phyloP scores from a whole-genome alignment of 1,140 invertebrate genomes.

The Drosophila miranda region DNA sequence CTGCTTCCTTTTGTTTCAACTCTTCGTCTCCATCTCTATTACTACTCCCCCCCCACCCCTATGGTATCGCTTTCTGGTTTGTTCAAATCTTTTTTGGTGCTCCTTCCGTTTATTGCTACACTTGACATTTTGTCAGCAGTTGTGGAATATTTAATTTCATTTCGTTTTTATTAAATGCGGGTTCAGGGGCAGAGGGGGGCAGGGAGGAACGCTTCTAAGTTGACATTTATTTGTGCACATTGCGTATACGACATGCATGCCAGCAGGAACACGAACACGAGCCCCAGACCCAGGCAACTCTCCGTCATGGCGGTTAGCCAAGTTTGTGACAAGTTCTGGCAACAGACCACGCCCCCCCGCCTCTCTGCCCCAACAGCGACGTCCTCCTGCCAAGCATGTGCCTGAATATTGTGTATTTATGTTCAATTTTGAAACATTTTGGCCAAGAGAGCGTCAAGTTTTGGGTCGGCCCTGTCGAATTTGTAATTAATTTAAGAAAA shows the following conservation, averaged over 20 bases:
- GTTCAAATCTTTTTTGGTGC: background rate
- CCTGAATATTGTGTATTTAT: slow-evolving; percentile 61
- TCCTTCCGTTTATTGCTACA: slow-evolving; percentile 73
- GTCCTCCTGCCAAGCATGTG: slow-evolving; percentile 27
- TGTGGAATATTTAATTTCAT: slow-evolving; percentile 74
- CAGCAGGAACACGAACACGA: slow-evolving; percentile 25
- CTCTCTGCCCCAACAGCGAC: background rate
- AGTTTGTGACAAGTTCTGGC: slow-evolving; percentile 72
- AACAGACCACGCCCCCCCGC: slow-evolving; percentile 10
- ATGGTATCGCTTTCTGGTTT: slow-evolving; percentile 16
- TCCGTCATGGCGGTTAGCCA: slow-evolving; percentile 69
- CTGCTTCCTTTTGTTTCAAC: background rate
- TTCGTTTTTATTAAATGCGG: slow-evolving; percentile 79
- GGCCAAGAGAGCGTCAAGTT: slow-evolving; percentile 11
- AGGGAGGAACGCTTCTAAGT: slow-evolving; percentile 56
- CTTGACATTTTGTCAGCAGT: slow-evolving; percentile 79
- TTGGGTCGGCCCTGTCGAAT: slow-evolving; percentile 53
- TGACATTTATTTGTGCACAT: slow-evolving; percentile 77
- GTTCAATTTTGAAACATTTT: slow-evolving; percentile 56
- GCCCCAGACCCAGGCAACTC: background rate
- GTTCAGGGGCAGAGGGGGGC: slow-evolving; percentile 30
- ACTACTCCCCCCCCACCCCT: no score
- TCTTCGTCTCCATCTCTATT: background rate
- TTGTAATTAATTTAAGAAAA: slow-evolving; percentile 72
- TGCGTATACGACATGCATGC: slow-evolving; percentile 70